These are phyloP conservation scores for Idris sp. DNA, from an alignment of 1,140 invertebrate species.

Conservation along the genomic window DNA sequence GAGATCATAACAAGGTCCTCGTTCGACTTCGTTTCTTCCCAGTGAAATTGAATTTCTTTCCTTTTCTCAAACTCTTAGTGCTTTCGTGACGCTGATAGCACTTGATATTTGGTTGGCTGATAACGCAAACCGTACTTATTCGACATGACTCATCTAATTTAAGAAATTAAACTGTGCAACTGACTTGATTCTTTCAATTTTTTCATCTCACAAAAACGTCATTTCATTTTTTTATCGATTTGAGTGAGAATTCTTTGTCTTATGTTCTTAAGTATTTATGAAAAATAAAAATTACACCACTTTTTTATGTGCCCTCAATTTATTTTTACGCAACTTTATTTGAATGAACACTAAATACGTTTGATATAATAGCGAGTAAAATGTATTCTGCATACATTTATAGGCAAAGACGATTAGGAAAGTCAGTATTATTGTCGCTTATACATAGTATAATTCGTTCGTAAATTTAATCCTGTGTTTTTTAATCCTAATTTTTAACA, in stretches of 20 bases:
- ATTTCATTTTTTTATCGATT: no score
- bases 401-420: slow-evolving; percentile 21
- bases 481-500: no score
- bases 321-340: slow-evolving; percentile 41
- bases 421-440: slow-evolving; percentile 25
- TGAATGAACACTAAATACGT: slow-evolving; percentile 46
- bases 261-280: no score
- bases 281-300: no score
- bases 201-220: no score
- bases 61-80: slow-evolving; percentile 25
- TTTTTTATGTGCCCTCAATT: no score
- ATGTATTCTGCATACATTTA: slow-evolving; percentile 37
- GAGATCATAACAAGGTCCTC: slow-evolving; percentile 32
- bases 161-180: no score
- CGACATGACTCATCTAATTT: slow-evolving; percentile 42
- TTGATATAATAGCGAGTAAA: slow-evolving; percentile 17
- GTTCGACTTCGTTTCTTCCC: slow-evolving; percentile 42
- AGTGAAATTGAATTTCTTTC: slow-evolving; percentile 69
- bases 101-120: slow-evolving; percentile 54
- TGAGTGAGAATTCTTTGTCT: no score
- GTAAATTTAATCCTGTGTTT: no score
- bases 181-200: no score
- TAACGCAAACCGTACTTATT: slow-evolving; percentile 67
- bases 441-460: slow-evolving; percentile 21
- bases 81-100: slow-evolving; percentile 36